Evolutionary conservation across 2,888 invertebrate genomes (phyloP).

Genomic region (Drosophila multiciliata): DNA sequence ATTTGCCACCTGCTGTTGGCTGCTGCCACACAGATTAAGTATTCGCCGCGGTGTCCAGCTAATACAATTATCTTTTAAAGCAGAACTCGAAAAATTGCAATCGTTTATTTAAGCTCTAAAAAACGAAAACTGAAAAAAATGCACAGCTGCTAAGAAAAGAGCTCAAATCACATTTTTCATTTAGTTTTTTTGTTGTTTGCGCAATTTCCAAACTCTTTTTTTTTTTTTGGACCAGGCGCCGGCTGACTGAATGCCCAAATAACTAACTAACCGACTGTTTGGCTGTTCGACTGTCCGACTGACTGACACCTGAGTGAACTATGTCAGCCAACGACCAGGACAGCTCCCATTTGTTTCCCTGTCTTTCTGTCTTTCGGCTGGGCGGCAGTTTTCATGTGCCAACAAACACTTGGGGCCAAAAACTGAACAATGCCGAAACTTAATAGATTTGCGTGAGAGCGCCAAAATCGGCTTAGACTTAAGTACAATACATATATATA

Average conservation of each 20-base stretch:
- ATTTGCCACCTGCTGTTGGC: constrained; percentile 63
- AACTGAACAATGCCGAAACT: constrained; percentile 21
- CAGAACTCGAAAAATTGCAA: constrained; percentile 40
- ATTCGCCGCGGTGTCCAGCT: constrained; percentile 49
- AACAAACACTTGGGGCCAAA: constrained; percentile 14
- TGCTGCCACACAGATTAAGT: constrained; percentile 32
- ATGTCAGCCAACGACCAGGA: constrained; percentile 47
- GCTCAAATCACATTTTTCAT: constrained; percentile 56
- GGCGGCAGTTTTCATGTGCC: constrained; percentile 44
- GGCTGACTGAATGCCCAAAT: constrained; percentile 36
- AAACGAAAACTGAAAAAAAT: constrained; percentile 18
- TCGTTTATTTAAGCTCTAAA: constrained; percentile 38
- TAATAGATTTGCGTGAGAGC: constrained; percentile 29
- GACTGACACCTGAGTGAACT: constrained; percentile 69
- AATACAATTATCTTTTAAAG: constrained; percentile 30
- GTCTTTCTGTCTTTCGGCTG: constrained; percentile 11
- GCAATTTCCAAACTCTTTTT: constrained; percentile 53
- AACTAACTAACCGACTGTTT: constrained; percentile 24
- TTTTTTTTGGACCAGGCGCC: constrained; percentile 20
- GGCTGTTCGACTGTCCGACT: constrained; percentile 17
- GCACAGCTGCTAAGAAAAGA: constrained; percentile 42
- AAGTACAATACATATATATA: constrained; percentile 23
- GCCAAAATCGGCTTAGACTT: constrained; percentile 11
- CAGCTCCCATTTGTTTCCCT: constrained; percentile 50
- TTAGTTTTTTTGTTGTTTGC: constrained; percentile 45